These are phyloP conservation scores for Hirtodrosophila trivittata DNA, from an alignment of 2,888 invertebrate genomes.

Conservation along the genomic window DNA sequence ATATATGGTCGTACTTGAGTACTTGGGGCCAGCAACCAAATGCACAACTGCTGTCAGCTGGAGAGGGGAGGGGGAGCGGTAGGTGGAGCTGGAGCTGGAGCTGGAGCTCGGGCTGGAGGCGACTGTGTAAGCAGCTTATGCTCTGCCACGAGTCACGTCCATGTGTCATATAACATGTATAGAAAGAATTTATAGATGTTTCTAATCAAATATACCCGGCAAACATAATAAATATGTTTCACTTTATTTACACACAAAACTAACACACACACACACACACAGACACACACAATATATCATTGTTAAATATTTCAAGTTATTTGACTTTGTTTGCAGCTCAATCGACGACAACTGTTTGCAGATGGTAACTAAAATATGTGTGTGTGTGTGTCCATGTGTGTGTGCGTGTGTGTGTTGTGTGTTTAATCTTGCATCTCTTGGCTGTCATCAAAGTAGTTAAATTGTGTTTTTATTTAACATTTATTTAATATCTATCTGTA, in stretches of 20 bases:
- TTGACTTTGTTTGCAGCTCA: constrained; percentile 32
- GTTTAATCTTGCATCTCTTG: constrained; percentile 22
- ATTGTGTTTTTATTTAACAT: neutral
- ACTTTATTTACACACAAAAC: constrained; percentile 35
- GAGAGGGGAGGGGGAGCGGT: neutral
- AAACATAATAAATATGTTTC: constrained; percentile 47
- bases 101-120: neutral
- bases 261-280: constrained; percentile 12
- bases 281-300: constrained; percentile 28
- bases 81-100: neutral
- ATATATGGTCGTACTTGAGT: constrained; percentile 51
- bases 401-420: constrained; percentile 9
- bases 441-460: constrained; percentile 22
- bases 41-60: constrained; percentile 26
- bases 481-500: neutral
- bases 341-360: constrained; percentile 27
- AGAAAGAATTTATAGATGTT: constrained; percentile 52
- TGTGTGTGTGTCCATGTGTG: constrained; percentile 7
- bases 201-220: constrained; percentile 64
- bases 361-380: neutral
- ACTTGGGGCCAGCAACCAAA: constrained; percentile 16
- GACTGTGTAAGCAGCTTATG: constrained; percentile 42
- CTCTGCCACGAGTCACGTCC: constrained; percentile 32
- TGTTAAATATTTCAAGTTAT: constrained; percentile 24
- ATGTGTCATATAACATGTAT: constrained; percentile 41